Conservation (phyloP, 1,140 invertebrate species). For the Tetraneura akinire region DNA sequence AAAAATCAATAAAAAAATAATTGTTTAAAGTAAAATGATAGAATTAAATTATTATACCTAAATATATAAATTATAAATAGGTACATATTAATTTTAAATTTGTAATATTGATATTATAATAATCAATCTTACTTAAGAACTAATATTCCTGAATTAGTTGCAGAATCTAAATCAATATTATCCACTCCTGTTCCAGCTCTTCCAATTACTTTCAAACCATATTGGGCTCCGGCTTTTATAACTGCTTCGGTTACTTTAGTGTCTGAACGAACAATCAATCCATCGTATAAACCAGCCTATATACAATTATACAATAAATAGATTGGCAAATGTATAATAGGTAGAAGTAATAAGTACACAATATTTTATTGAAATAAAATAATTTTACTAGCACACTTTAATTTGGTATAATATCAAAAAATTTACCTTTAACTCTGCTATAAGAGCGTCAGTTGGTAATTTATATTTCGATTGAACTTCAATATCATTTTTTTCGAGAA, state of each 20-base stretch:
- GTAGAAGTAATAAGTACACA: too few species aligned
- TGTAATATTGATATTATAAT: too few species aligned
- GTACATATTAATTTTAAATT: too few species aligned
- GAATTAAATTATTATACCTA: too few species aligned
- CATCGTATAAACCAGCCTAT: slow-evolving; percentile 68
- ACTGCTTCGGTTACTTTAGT: slow-evolving; percentile 95
- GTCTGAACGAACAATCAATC: slow-evolving; percentile 90
- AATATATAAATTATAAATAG: too few species aligned
- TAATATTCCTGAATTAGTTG: slow-evolving; percentile 80
- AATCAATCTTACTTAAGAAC: slow-evolving; percentile 85
- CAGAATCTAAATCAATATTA: slow-evolving; percentile 90
- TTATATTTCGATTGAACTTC: slow-evolving; percentile 80
- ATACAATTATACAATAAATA: too few species aligned
- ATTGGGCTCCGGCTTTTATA: slow-evolving; percentile 70
- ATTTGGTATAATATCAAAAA: too few species aligned
- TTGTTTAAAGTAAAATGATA: too few species aligned
- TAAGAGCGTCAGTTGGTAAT: slow-evolving; percentile 78
- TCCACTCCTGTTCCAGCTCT: slow-evolving; percentile 96
- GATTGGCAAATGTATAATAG: too few species aligned
- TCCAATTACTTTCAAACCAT: slow-evolving; percentile 78
- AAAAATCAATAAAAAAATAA: too few species aligned
- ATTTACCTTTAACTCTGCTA: slow-evolving; percentile 81
- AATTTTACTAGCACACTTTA: too few species aligned
- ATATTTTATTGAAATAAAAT: too few species aligned
- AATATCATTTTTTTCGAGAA: slow-evolving; percentile 77